Evolutionary conservation across 1,140 invertebrate genomes (phyloP), one percentile per base, ranked within the genome.

Genomic region (Dendrolimus punctatus): DNA sequence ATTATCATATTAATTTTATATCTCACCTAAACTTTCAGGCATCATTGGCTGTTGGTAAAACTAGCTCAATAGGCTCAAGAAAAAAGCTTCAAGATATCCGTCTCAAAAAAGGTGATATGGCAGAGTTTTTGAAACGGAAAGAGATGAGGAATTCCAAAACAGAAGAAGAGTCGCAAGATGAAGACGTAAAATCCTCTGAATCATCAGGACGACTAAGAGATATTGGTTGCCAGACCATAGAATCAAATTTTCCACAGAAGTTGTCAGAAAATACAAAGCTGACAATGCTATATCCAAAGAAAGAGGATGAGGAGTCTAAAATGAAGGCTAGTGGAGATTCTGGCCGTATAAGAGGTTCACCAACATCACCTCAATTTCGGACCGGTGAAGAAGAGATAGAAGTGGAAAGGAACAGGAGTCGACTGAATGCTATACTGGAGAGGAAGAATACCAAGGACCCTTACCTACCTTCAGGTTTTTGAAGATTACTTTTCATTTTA

Each of bases 61-160:
- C 61, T n/a, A 66, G 53, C 50, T 69, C 63, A 50, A 60, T 64
- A 8, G 73, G 66, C 48, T 54, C 61, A 7, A 65, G 73, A 8
- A 83, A 76, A 63, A 76, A 76, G 57, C 53, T 53, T 8, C 52
- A 63, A 10, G 80, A 84, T 56, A 60, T 86, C 4, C 57, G 68
- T 49, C 76, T 86, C 38, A 86, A 86, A 57, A 86, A 86, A 61
- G 83, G 83, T 38, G 83, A 86, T 37, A 86, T 86, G 83, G 79
- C 83, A 3, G 83, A 86, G 45, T 86, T 86, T 58, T 52, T 86
- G 5, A 76, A 73, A 56, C 63, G 80, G 6, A 86, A 86, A 66
- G 80, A 86, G 44, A 46, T 75, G 50, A 66, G 73, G 60, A 71
- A 72, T 46, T 39, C 49, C 36, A 74, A 76, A 37, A 56, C 58